Evolutionary conservation across 2,113 vertebrate genomes (phyloP).

Genomic region (Lepus americanus): DNA sequence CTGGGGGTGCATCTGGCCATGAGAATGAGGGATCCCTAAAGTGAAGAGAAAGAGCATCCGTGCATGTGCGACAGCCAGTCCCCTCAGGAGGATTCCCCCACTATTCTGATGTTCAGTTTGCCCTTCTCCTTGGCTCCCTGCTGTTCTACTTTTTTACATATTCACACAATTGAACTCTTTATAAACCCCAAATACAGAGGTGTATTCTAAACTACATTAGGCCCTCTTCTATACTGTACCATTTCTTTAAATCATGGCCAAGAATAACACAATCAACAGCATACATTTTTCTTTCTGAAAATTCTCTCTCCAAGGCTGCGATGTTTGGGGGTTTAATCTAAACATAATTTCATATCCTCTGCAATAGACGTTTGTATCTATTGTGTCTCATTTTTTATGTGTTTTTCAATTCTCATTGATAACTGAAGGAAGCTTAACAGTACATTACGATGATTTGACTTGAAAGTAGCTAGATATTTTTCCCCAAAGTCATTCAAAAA

Average conservation of each 20-base stretch:
- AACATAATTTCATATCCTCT: conserved; percentile 33
- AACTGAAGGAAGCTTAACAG: neutral
- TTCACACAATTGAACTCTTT: neutral
- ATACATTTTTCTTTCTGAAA: conserved; percentile 25
- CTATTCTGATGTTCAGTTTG: neutral
- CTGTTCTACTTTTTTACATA: neutral
- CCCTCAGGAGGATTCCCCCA: too few relatives aligned
- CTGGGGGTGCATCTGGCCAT: neutral
- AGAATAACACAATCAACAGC: neutral
- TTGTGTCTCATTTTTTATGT: conserved; percentile 42
- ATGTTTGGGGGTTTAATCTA: conserved; percentile 11
- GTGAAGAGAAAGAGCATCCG: neutral
- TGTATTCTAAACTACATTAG: neutral
- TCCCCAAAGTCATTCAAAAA: neutral
- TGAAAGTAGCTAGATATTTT: neutral
- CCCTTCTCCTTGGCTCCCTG: neutral
- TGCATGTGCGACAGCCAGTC: neutral
- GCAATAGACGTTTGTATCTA: neutral
- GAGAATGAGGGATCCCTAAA: neutral
- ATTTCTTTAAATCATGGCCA: conserved; percentile 30
- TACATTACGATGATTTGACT: conserved; percentile 21
- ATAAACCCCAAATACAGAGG: neutral
- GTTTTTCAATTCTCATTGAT: conserved; percentile 40
- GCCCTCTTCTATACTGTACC: neutral
- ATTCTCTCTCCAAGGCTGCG: neutral